Evolutionary conservation across 2,797 vertebrate genomes (phyloP), one percentile per base, ranked within the genome.

Genomic region (Sebastes nivosus): DNA sequence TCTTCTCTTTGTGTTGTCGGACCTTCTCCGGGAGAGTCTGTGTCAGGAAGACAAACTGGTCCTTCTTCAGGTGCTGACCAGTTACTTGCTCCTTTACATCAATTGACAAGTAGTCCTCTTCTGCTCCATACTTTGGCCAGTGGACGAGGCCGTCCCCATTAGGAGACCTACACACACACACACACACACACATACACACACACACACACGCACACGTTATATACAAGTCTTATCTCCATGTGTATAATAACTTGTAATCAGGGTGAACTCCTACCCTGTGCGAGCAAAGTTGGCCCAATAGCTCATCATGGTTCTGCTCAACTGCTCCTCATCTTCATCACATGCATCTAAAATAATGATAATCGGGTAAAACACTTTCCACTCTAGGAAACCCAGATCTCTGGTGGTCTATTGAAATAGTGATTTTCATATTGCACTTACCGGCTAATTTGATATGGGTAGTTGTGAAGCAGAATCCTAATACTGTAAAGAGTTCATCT

Each of bases 251-350:
- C 4, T 12, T 58, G 18, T 5, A 34, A 36, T 50, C 2, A 73
- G 10, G 2, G 4, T n/a, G 13, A 7, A 57, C 64, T 80, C 88
- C 80, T 92, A 97, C 97, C 97, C 96, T 59, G 86, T 96, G 20
- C 79, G 92, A 84, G 96, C 96, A 92, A 97, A 97, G 92, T 97
- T 97, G 25, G 90, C 95, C 96, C 96, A 97, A 83, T 96, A 96
- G 72, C 80, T 93, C 96, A 97, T 97, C 76, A 96, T 3, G 29
- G 72, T 92, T 93, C 65, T 93, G 90, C 92, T 95, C 0, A 97
- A 75, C 32, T 88, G 67, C 72, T 88, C 59, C 29, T 97, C 96
- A 20, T 96, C 94, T 74, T 96, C 87, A 2, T 87, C 38, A 57
- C 94, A 95, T 7, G 2, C 1, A 10, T n/a, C 95, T 95, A 27